phyloP scores from a whole-genome alignment of 2,797 vertebrate species.

The Spondyliosoma cantharus region DNA sequence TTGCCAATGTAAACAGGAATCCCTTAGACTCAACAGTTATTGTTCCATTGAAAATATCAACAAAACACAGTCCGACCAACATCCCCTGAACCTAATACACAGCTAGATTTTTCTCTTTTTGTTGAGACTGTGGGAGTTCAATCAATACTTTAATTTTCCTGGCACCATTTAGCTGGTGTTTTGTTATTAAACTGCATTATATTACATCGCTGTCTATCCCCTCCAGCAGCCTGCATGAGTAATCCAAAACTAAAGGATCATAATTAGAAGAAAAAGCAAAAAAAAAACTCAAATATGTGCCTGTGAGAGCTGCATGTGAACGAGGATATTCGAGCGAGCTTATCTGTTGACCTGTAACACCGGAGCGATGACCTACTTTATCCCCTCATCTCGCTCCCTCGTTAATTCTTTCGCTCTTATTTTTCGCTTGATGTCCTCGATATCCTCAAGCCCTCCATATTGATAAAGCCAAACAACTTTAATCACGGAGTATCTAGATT shows the following conservation, averaged over 20 bases:
- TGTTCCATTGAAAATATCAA: not conserved
- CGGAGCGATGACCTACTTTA: slow-evolving; percentile 32
- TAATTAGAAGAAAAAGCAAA: not conserved
- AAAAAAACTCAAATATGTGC: not conserved
- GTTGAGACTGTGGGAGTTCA: not conserved
- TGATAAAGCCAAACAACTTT: slow-evolving; percentile 33
- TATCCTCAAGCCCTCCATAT: slow-evolving; percentile 23
- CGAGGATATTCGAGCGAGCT: slow-evolving; percentile 22
- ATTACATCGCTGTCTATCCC: not conserved
- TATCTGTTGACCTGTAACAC: slow-evolving; percentile 39
- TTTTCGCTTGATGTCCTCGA: slow-evolving; percentile 53
- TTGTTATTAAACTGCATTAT: not conserved
- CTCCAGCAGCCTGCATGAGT: not conserved
- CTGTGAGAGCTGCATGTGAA: not conserved
- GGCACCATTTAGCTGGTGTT: not conserved
- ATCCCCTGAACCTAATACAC: not conserved
- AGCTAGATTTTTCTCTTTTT: not conserved
- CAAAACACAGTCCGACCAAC: not conserved
- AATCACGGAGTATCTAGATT: slow-evolving; percentile 30
- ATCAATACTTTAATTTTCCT: not conserved
- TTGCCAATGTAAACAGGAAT: not conserved
- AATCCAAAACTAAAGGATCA: slow-evolving; percentile 2
- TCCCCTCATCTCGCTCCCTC: slow-evolving; percentile 35
- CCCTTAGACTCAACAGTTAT: not conserved
- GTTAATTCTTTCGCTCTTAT: slow-evolving; percentile 24